Evolutionary conservation across 2,113 vertebrate genomes (phyloP).

Genomic region (Condylura cristata): DNA sequence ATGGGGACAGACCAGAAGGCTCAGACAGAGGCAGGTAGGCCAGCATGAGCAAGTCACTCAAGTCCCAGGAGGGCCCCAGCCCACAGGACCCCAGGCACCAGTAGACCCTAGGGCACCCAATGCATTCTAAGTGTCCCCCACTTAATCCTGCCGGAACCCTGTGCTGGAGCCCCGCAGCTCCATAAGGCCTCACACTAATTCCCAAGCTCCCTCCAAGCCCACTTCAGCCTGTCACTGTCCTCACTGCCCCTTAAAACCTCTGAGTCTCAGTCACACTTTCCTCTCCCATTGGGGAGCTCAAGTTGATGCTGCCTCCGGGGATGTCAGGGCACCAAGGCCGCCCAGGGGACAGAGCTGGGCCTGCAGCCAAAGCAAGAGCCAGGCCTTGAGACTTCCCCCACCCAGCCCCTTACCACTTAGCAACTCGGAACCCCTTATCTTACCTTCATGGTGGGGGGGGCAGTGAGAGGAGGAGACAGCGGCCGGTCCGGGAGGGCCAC

Average conservation of each 20-base stretch:
- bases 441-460: conserved; percentile 97
- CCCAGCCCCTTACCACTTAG: neutral
- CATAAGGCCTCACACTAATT: neutral
- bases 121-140: neutral
- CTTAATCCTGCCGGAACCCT: neutral
- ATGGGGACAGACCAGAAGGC: neutral
- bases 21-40: neutral
- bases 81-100: neutral
- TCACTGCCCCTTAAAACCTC: neutral
- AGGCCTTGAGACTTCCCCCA: neutral
- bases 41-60: neutral
- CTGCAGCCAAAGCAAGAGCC: neutral
- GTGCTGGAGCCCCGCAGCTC: neutral
- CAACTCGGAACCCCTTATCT: conserved; percentile 80
- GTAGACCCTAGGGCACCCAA: neutral
- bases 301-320: neutral
- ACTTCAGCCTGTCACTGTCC: neutral
- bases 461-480: conserved; percentile 94
- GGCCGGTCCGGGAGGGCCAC: conserved; percentile 91
- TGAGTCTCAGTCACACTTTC: neutral
- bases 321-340: accelerated
- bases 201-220: neutral
- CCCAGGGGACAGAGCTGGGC: neutral
- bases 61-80: neutral
- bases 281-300: neutral